Evolutionary conservation across 2,888 invertebrate species (phyloP), one percentile per base, ranked within the genome.

Genomic region (Dorcus hopei): DNA sequence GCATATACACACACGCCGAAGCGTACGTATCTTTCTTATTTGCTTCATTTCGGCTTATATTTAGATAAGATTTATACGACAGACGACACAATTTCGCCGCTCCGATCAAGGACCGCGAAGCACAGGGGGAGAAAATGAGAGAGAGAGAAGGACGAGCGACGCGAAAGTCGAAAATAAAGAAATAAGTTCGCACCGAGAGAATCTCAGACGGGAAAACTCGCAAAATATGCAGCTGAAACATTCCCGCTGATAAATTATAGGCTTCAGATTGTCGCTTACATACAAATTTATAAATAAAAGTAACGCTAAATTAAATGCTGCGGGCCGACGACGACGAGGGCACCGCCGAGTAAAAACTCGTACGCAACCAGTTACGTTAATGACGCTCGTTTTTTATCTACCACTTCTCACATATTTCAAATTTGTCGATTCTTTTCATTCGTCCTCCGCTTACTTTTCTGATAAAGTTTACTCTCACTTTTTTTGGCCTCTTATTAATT

Each of bases 41-140:
- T 64, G 58, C 58, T 61, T 62, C 58, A 62, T 64, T 62, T 61
- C 52, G 42, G 52, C 23, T 60, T 64, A 66, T 64, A 65, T 66
- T 65, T 66, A 66, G 64, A 63, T 52, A 59, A 61, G 64, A 68
- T 64, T 63, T 64, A 63, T 62, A 60, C 58, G 38, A 58, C 59
- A 65, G 62, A 64, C 67, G 66, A 62, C 61, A 65, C 62, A 61
- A 59, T 59, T 64, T 57, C 58, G 41, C 55, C 42, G 45, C n/a
- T 33, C 55, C 52, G 23, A 41, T 23, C 49, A 41, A 11, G 42
- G 9, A 11, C 52, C 48, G 43, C 26, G 26, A 33, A 45, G 45
- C 23, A 19, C 45, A 11, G 14, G 45, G 9, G 45, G 14, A 45
- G 23, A n/a, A 45, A 7, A 42, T 6, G 42, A 16, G 42, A 42